Conservation (phyloP, 2,113 vertebrate species). For the Amphiprion percula region DNA sequence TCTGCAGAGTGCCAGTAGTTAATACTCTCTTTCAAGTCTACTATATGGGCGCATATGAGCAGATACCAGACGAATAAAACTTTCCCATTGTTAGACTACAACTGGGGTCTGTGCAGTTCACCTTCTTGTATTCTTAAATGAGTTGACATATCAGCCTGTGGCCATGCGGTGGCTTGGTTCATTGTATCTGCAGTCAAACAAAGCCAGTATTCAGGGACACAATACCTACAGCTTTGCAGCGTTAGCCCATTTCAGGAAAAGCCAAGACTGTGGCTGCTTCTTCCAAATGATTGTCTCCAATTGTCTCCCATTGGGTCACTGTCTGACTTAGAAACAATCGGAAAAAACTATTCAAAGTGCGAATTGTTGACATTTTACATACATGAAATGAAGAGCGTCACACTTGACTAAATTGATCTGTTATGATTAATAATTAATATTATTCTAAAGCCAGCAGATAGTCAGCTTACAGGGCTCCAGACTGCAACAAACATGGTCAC, state of each 20-base stretch:
- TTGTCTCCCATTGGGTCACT: conserved; percentile 31
- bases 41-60: conserved; percentile 41
- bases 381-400: not conserved
- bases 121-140: conserved; percentile 37
- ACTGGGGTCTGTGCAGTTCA: conserved; percentile 41
- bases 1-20: conserved; percentile 35
- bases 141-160: conserved; percentile 61
- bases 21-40: conserved; percentile 58
- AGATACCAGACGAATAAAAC: conserved; percentile 55
- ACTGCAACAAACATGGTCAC: too few relatives aligned
- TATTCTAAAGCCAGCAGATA: too few relatives aligned
- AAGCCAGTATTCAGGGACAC: conserved; percentile 56
- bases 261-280: conserved; percentile 28
- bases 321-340: not conserved
- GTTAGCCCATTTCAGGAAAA: conserved; percentile 36
- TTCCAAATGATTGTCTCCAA: conserved; percentile 54
- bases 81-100: conserved; percentile 58
- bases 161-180: conserved; percentile 47
- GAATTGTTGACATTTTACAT: not conserved
- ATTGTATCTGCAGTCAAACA: conserved; percentile 69
- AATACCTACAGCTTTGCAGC: conserved; percentile 52
- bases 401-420: too few relatives aligned
- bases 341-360: not conserved
- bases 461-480: too few relatives aligned
- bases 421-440: too few relatives aligned